These are phyloP conservation scores for Sturnira hondurensis DNA, from an alignment of 2,113 vertebrate species.

Conservation along the genomic window DNA sequence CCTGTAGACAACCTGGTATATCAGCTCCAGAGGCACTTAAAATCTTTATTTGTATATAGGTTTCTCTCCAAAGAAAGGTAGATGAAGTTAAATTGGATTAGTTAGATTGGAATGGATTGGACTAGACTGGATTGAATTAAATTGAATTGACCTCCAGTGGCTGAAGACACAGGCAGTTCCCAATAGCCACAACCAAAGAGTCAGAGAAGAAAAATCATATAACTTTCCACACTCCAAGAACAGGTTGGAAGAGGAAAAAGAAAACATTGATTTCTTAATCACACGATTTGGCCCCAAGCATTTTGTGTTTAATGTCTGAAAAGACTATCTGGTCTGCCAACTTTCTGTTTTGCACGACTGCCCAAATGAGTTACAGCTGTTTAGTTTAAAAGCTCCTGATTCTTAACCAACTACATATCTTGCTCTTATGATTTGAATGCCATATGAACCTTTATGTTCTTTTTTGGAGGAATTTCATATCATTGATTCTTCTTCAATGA, in stretches of 20 bases:
- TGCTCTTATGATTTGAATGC: neutral
- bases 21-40: neutral
- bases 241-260: slow-evolving; percentile 61
- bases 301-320: slow-evolving; percentile 67
- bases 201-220: slow-evolving; percentile 54
- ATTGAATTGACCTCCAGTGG: slow-evolving; percentile 40
- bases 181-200: slow-evolving; percentile 43
- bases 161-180: slow-evolving; percentile 38
- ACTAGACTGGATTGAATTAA: neutral
- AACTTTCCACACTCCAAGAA: slow-evolving; percentile 64
- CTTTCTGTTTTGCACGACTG: slow-evolving; percentile 69
- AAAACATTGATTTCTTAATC: slow-evolving; percentile 76
- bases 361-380: slow-evolving; percentile 71
- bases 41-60: neutral
- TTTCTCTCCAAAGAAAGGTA: neutral
- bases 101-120: neutral
- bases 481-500: neutral
- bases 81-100: neutral
- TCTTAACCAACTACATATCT: slow-evolving; percentile 58
- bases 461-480: neutral
- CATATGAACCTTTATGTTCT: neutral
- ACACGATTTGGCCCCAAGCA: slow-evolving; percentile 54
- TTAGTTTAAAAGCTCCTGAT: slow-evolving; percentile 43
- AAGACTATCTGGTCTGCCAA: slow-evolving; percentile 62
- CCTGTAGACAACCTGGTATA: neutral